A percentile compares a stretch with the other conserved stretches of the same genome.
Conservation (phyloP, 1,140 invertebrate species). For the Hydropsyche tenuis region DNA sequence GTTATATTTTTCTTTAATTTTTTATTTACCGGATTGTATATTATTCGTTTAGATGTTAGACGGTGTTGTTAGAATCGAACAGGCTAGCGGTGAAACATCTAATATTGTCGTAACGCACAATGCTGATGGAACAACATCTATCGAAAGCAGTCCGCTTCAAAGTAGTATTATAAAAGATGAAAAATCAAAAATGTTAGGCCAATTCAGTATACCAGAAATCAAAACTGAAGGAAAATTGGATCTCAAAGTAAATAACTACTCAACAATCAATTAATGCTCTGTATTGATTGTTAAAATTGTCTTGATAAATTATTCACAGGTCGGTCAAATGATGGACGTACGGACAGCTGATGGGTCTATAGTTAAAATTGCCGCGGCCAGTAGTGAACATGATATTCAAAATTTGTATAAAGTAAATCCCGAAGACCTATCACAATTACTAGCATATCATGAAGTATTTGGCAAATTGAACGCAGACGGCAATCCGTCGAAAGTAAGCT, state of each 20-base stretch:
- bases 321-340: conserved; percentile 73
- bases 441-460: conserved; percentile 87
- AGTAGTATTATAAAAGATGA: conserved; percentile 57
- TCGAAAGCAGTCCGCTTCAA: conserved; percentile 55
- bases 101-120: conserved; percentile 62
- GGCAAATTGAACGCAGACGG: conserved; percentile 77
- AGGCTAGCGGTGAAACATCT: conserved; percentile 58
- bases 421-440: conserved; percentile 79
- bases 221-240: conserved; percentile 58
- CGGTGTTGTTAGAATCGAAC: conserved; percentile 61
- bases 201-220: conserved; percentile 60
- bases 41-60: conserved; percentile 56
- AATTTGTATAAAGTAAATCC: conserved; percentile 87
- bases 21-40: background rate
- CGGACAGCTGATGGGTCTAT: conserved; percentile 72
- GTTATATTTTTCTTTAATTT: background rate
- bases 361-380: conserved; percentile 73
- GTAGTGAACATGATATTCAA: conserved; percentile 71
- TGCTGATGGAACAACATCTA: conserved; percentile 61
- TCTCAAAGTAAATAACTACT: conserved; percentile 54
- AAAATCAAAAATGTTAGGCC: conserved; percentile 57
- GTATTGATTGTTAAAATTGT: background rate
- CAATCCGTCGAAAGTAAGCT: conserved; percentile 56
- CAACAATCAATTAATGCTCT: background rate
- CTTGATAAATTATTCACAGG: conserved; percentile 43